Base-by-base conservation (phyloP, 1,140 invertebrate species). In the Riptortus pedestris region DNA sequence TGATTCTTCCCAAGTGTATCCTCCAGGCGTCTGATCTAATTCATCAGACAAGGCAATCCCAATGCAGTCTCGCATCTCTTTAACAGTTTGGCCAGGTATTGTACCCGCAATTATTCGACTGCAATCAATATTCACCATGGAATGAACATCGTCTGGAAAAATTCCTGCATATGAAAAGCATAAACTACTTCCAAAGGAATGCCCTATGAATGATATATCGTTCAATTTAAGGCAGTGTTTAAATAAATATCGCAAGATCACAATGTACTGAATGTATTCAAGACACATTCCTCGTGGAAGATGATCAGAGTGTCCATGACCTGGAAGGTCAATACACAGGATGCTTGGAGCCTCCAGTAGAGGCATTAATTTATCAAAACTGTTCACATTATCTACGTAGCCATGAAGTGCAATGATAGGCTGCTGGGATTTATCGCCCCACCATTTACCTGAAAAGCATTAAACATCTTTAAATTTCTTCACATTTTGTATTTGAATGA, bases 361-460 rank as follows among this genome's bases (percentile, higher is more conserved):
- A 11, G 88, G 86, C 38, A 87, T 82, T 43, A 93, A 76, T 51
- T 76, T 79, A 74, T 93, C 88, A 78, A 90, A 94, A 18, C 84
- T 86, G n/a, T 87, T 87, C 51, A 85, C 84, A 72, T 93, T 94
- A 73, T 93, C 90, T 75, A 90, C 85, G 81, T 90, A 90, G 47
- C 91, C 91, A 72, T 94, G 91, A n/a, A 93, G 77, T 3, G 86
- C 86, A 31, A 94, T 74, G 63, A 89, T 79, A 4, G 87, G 87
- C 68, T 87, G 83, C 64, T 79, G 76, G 64, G 81, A 74, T 60
- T 74, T 75, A 5, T 82, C 77, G 12, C 87, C 88, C 86, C 87
- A 90, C 86, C 86, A 88, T 79, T 84, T 85, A 65, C 81, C 82
- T 84, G 72, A 60, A 76, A 72, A n/a, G n/a, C n/a, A n/a, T n/a